phyloP scores from a whole-genome alignment of 1,140 invertebrate genomes.

The Sitobion miscanthi region DNA sequence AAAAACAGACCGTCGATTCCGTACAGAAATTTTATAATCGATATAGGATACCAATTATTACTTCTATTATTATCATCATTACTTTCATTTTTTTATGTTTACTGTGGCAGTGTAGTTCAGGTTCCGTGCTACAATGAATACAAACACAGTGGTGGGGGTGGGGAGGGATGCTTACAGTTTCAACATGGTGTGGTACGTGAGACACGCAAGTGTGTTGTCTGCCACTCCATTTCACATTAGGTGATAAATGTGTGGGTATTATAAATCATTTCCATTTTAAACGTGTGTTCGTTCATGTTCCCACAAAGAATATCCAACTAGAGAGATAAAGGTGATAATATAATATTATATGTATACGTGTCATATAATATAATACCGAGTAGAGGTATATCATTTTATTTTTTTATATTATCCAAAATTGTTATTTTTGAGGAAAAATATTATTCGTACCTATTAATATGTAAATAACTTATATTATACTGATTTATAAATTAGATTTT shows the following conservation, averaged over 20 bases:
- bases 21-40: too few species aligned
- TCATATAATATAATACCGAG: neutral
- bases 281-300: neutral
- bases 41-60: neutral
- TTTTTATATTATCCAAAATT: neutral
- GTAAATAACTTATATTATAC: neutral
- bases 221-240: neutral
- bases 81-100: neutral
- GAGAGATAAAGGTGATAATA: neutral
- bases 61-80: neutral
- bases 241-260: neutral
- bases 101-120: neutral
- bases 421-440: neutral
- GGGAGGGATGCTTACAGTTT: neutral
- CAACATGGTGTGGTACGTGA: neutral
- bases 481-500: too few species aligned
- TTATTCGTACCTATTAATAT: neutral
- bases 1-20: too few species aligned
- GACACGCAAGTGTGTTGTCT: neutral
- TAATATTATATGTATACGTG: neutral
- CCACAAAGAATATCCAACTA: neutral
- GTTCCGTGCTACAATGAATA: neutral
- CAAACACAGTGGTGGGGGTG: neutral
- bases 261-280: slow-evolving; percentile 7
- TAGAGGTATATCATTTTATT: neutral